phyloP scores from a whole-genome alignment of 2,888 invertebrate species.

The Lepetodrilus schrolli region DNA sequence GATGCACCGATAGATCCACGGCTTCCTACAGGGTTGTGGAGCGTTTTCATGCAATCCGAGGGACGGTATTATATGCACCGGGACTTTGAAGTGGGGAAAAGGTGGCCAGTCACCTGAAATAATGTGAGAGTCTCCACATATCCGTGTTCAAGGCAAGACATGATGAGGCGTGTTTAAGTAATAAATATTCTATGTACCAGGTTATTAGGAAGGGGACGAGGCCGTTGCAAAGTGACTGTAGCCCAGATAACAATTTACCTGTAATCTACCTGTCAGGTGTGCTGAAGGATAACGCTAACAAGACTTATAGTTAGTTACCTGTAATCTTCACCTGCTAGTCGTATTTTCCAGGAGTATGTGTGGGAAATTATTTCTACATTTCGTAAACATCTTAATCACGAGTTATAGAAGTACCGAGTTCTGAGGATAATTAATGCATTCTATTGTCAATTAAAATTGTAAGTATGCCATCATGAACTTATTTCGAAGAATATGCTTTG shows the following conservation, averaged over 20 bases:
- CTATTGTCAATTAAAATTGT: no score
- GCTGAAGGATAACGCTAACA: constrained; percentile 5
- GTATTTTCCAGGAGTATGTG: no score
- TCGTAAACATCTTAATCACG: no score
- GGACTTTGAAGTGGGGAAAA: constrained; percentile 12
- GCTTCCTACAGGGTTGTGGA: background rate
- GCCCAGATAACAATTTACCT: constrained; percentile 1
- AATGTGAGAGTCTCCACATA: background rate
- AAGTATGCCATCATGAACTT: no score
- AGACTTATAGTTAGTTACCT: background rate
- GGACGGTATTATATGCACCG: background rate
- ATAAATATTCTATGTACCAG: constrained; percentile 11
- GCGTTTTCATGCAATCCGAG: no score
- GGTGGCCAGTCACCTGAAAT: background rate
- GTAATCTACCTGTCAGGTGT: constrained; percentile 9
- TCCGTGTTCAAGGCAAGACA: background rate
- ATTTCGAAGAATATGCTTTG: no score
- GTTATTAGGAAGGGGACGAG: background rate
- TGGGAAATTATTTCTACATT: no score
- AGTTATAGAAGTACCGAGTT: no score
- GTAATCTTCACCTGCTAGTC: background rate
- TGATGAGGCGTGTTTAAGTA: constrained; percentile 6
- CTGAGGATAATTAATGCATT: no score
- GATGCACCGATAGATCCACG: background rate
- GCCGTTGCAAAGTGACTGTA: constrained; percentile 1